Percentiles rank a stretch among this genome's conserved stretches.
Conservation (phyloP, 2,113 vertebrate species). For the Hippocampus zosterae region DNA sequence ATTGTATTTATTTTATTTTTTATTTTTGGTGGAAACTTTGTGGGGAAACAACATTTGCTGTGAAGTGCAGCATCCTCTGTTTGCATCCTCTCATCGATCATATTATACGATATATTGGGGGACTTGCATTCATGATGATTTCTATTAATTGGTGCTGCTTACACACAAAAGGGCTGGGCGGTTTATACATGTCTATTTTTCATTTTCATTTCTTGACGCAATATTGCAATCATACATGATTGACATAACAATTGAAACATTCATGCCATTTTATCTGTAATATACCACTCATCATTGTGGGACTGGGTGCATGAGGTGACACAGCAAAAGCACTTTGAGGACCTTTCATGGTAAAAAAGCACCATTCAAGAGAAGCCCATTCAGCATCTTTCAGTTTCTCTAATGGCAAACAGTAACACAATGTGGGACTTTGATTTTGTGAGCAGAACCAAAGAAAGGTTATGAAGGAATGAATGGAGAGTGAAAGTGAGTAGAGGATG, state of each 20-base stretch:
- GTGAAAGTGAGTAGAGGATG: background rate
- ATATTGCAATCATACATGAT: background rate
- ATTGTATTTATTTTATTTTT: background rate
- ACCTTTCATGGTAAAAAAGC: slow-evolving; percentile 13
- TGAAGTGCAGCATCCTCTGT: background rate
- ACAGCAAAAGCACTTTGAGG: slow-evolving; percentile 22
- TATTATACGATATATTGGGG: no score
- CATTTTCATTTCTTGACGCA: background rate
- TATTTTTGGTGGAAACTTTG: background rate
- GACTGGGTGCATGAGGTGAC: slow-evolving; percentile 25
- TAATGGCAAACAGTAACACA: slow-evolving; percentile 51
- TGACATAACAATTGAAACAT: background rate
- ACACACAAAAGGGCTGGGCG: background rate
- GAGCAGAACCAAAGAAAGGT: slow-evolving; percentile 30
- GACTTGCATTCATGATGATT: background rate
- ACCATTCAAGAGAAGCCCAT: slow-evolving; percentile 31
- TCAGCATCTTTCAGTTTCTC: slow-evolving; percentile 44
- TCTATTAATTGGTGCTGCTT: background rate
- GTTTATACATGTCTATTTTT: background rate
- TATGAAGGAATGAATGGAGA: slow-evolving; percentile 25
- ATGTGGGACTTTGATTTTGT: slow-evolving; percentile 34
- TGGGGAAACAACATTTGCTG: background rate
- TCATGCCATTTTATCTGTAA: background rate
- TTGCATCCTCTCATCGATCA: no score
- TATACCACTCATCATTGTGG: slow-evolving; percentile 10